A percentile compares a stretch with the other conserved stretches of the same genome.
Conservation (phyloP, 2,888 invertebrate species). For the Aporophyla lueneburgensis region DNA sequence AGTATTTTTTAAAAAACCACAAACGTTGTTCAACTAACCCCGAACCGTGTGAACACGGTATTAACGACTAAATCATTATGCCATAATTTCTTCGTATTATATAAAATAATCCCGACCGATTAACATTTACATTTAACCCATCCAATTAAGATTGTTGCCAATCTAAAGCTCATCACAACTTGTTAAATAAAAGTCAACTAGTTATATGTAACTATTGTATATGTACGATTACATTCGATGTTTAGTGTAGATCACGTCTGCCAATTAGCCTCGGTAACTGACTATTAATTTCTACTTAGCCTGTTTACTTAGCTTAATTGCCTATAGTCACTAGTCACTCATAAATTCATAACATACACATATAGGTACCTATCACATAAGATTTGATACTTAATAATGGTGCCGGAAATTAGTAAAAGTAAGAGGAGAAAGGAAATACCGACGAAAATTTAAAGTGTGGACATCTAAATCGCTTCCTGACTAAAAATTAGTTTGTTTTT, state of each 20-base stretch:
- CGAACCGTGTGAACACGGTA: too few species aligned
- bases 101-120: slow-evolving; percentile 3
- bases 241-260: slow-evolving; percentile 3
- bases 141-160: slow-evolving; percentile 24
- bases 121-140: slow-evolving; percentile 23
- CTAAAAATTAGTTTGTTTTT: too few species aligned
- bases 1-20: too few species aligned
- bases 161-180: not conserved
- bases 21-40: too few species aligned
- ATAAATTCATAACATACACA: not conserved
- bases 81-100: not conserved
- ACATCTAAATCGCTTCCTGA: too few species aligned
- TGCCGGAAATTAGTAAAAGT: not conserved
- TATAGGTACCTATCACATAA: too few species aligned
- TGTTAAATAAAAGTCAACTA: slow-evolving; percentile 18
- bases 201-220: slow-evolving; percentile 2
- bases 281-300: slow-evolving; percentile 39
- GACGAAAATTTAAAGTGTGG: too few species aligned
- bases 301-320: slow-evolving; percentile 19
- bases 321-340: not conserved
- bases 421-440: too few species aligned
- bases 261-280: slow-evolving; percentile 20
- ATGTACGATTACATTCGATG: not conserved
- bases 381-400: not conserved
- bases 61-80: too few species aligned